Conservation (phyloP, 2,113 vertebrate species). For the rat (Rattus norvegicus) region DNA sequence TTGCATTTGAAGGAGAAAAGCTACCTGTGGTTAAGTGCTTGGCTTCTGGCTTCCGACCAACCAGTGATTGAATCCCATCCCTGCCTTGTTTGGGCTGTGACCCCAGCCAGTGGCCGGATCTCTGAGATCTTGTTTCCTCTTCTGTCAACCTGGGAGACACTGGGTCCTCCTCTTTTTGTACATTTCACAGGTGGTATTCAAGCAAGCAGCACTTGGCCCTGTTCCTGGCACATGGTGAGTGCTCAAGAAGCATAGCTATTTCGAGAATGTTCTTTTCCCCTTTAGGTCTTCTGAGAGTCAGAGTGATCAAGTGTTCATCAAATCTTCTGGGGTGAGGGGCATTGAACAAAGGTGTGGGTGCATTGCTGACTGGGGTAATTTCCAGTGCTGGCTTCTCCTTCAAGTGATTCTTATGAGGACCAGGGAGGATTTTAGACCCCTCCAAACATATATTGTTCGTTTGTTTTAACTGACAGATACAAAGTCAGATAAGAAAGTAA, state of each 20-base stretch:
- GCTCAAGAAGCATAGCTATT: conserved; percentile 53
- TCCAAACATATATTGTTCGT: background rate
- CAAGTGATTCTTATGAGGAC: background rate
- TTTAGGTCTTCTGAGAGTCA: background rate
- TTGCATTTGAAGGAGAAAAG: conserved; percentile 7
- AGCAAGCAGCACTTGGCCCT: conserved; percentile 25
- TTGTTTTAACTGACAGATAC: background rate
- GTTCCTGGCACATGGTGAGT: conserved; percentile 29
- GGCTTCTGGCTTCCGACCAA: background rate
- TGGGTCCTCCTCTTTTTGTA: background rate
- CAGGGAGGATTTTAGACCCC: background rate
- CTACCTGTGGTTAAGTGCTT: conserved; percentile 20
- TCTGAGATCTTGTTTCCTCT: background rate
- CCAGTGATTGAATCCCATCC: background rate
- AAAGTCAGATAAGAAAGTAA: background rate
- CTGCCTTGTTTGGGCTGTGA: background rate
- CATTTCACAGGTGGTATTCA: background rate
- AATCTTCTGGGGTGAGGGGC: background rate
- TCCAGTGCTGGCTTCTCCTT: background rate
- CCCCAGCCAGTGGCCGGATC: background rate
- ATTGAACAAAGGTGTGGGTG: background rate
- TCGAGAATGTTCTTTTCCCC: conserved; percentile 33
- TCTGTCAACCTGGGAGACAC: background rate
- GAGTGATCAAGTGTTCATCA: background rate
- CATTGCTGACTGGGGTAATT: background rate